Conservation (phyloP, 2,797 vertebrate species). For the Pampus argenteus region DNA sequence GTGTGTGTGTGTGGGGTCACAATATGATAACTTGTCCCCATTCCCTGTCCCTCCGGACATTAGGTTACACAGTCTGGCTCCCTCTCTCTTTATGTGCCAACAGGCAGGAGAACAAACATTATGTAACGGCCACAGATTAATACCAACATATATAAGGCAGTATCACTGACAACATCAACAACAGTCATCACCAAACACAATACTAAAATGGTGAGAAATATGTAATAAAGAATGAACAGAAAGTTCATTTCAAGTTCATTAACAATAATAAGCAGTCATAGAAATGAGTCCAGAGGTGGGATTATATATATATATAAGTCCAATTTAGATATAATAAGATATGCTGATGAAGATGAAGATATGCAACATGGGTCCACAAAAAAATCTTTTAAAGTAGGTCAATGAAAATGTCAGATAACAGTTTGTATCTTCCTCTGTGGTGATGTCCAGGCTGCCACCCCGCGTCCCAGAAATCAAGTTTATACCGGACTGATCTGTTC, state of each 20-base stretch:
- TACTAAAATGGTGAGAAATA: background rate
- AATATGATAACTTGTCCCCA: slow-evolving; percentile 18
- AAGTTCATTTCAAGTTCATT: slow-evolving; percentile 6
- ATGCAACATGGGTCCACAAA: background rate
- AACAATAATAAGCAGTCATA: slow-evolving; percentile 4
- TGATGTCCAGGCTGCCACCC: background rate
- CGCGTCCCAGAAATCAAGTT: background rate
- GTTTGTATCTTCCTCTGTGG: background rate
- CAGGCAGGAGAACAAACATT: background rate
- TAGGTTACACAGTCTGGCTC: background rate
- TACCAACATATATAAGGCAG: background rate
- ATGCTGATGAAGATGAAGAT: background rate
- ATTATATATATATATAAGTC: background rate
- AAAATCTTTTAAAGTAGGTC: background rate
- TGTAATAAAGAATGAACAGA: background rate
- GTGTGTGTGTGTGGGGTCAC: slow-evolving; percentile 19
- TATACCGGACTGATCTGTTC: background rate
- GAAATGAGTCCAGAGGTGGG: background rate
- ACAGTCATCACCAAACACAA: background rate
- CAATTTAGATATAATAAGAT: background rate
- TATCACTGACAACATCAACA: background rate
- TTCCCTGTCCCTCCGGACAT: slow-evolving; percentile 2
- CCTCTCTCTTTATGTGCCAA: slow-evolving; percentile 6
- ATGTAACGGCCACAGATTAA: background rate
- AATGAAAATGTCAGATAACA: background rate